phyloP scores from a whole-genome alignment of 2,888 invertebrate species.

The Hofmannophila pseudospretella region DNA sequence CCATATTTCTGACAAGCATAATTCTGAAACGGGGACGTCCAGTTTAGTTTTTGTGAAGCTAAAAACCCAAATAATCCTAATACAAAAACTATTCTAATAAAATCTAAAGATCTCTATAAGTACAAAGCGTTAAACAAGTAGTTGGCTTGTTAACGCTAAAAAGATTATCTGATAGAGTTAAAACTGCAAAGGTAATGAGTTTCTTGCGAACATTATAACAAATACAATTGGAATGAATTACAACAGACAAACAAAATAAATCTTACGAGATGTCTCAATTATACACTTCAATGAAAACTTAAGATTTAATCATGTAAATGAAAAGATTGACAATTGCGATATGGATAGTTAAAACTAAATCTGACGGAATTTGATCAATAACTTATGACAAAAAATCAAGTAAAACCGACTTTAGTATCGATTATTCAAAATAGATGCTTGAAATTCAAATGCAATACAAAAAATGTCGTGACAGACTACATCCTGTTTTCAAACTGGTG shows the following conservation, averaged over 20 bases:
- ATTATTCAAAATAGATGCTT: conserved; percentile 2
- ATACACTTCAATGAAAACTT: conserved; percentile 15
- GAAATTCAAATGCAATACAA: conserved; percentile 43
- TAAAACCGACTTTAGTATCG: too few species aligned
- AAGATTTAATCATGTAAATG: conserved; percentile 20
- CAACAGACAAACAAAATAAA: conserved; percentile 11
- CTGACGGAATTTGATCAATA: conserved; percentile 3
- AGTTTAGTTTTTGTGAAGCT: too few species aligned
- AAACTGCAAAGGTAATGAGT: conserved; percentile 27
- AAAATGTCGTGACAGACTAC: conserved; percentile 47
- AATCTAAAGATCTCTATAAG: neutral
- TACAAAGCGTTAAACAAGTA: conserved; percentile 8
- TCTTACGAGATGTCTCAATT: conserved; percentile 23
- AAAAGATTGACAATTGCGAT: conserved; percentile 10
- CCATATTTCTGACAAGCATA: too few species aligned
- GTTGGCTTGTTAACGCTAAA: conserved; percentile 6
- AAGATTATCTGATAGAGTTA: conserved; percentile 21
- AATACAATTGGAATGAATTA: conserved; percentile 10
- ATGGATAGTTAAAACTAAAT: neutral
- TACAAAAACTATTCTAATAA: neutral
- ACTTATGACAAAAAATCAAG: neutral
- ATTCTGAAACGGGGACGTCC: too few species aligned
- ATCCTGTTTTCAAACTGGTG: conserved; percentile 52
- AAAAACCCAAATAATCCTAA: neutral
- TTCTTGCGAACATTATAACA: conserved; percentile 15